Conservation (phyloP, 2,888 invertebrate species). For the Eilema sororculum region DNA sequence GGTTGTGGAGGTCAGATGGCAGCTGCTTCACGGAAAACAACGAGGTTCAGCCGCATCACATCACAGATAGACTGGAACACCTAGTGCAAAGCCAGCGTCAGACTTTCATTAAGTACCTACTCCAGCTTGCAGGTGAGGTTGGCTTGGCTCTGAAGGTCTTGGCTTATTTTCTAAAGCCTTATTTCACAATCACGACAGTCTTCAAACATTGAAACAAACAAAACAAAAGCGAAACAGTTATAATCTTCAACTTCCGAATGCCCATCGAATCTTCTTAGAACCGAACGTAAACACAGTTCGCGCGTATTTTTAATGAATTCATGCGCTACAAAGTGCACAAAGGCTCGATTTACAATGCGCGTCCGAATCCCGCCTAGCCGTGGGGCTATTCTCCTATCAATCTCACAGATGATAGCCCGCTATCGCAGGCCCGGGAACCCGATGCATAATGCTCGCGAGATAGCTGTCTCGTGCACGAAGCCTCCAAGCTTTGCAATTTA, state of each 20-base stretch:
- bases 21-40: no score
- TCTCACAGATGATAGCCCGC: slow-evolving; percentile 84
- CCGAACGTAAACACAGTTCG: slow-evolving; percentile 55
- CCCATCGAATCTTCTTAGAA: slow-evolving; percentile 42
- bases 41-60: no score
- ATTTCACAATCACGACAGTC: neutral
- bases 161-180: neutral
- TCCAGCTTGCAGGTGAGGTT: no score
- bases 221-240: slow-evolving; percentile 17
- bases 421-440: slow-evolving; percentile 75
- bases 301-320: slow-evolving; percentile 70
- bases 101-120: no score
- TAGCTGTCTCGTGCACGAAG: slow-evolving; percentile 86
- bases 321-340: slow-evolving; percentile 65
- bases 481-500: slow-evolving; percentile 87
- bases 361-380: slow-evolving; percentile 79
- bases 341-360: slow-evolving; percentile 69
- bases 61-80: no score
- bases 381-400: slow-evolving; percentile 85
- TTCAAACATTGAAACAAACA: neutral
- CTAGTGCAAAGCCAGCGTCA: no score
- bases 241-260: slow-evolving; percentile 21
- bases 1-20: no score
- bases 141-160: neutral
- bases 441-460: slow-evolving; percentile 86